Percentiles rank a stretch among this genome's conserved stretches.
Conservation (phyloP, 2,888 invertebrate species). For the Drosophila pseudotakahashii region DNA sequence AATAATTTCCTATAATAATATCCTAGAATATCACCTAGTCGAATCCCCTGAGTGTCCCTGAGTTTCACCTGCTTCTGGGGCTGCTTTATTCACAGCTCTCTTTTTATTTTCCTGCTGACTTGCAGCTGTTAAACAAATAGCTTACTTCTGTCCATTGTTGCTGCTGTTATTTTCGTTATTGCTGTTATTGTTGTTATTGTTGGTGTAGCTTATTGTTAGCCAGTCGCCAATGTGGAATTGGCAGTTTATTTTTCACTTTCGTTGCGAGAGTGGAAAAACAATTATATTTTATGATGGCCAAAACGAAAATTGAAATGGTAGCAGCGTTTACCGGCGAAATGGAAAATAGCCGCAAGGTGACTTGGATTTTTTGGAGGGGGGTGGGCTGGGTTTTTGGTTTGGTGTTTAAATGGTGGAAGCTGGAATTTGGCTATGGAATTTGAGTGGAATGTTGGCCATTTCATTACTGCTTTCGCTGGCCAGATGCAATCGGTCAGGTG, state of each 20-base stretch:
- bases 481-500: slow-evolving; percentile 45
- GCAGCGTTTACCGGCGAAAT: slow-evolving; percentile 20
- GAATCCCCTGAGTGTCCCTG: no score
- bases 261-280: slow-evolving; percentile 54
- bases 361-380: neutral
- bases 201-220: slow-evolving; percentile 69
- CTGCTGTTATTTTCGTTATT: slow-evolving; percentile 17
- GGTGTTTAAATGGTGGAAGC: neutral
- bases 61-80: slow-evolving; percentile 16
- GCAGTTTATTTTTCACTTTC: slow-evolving; percentile 76
- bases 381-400: no score
- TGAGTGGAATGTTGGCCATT: slow-evolving; percentile 26
- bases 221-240: slow-evolving; percentile 69
- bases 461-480: slow-evolving; percentile 21
- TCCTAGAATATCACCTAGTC: neutral
- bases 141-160: slow-evolving; percentile 63
- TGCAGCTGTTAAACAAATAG: slow-evolving; percentile 80
- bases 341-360: slow-evolving; percentile 31
- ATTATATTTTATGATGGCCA: slow-evolving; percentile 75
- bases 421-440: slow-evolving; percentile 19
- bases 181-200: slow-evolving; percentile 15
- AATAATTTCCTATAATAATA: no score
- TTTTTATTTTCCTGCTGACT: slow-evolving; percentile 67
- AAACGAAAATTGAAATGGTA: slow-evolving; percentile 54
- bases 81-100: slow-evolving; percentile 24